A percentile compares a stretch with the other conserved stretches of the same genome.
Evolutionary conservation across 2,113 vertebrate genomes (phyloP).

Genomic region (Suricata suricatta): DNA sequence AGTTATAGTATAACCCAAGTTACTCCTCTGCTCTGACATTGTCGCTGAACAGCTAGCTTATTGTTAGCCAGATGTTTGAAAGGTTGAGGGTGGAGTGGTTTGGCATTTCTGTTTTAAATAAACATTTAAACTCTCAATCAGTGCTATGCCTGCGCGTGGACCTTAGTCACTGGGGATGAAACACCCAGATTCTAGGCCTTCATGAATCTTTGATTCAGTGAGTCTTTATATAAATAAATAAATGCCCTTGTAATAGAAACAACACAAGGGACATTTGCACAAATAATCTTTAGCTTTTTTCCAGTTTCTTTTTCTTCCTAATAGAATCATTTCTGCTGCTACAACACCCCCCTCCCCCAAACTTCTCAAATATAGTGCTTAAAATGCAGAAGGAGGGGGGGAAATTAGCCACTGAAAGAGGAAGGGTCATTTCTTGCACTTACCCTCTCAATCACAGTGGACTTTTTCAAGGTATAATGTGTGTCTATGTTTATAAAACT

Average conservation of each 20-base stretch:
- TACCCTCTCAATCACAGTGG: not conserved
- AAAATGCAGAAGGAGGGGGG: not conserved
- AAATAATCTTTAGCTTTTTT: constrained; percentile 58
- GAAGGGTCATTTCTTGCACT: not conserved
- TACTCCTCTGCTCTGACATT: constrained; percentile 81
- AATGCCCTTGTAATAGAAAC: constrained; percentile 48
- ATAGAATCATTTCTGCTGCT: constrained; percentile 24
- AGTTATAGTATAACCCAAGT: constrained; percentile 80
- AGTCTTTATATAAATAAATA: constrained; percentile 54
- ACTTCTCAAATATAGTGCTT: not conserved
- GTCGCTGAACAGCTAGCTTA: constrained; percentile 83
- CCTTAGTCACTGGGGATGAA: constrained; percentile 33
- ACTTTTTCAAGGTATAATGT: constrained; percentile 12
- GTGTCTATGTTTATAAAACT: not conserved
- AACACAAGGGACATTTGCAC: not conserved
- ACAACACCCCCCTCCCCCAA: not conserved
- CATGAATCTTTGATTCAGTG: constrained; percentile 28
- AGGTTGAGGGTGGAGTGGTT: constrained; percentile 86
- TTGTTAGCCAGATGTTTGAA: constrained; percentile 81
- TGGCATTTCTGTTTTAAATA: constrained; percentile 89
- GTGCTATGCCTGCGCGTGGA: constrained; percentile 1
- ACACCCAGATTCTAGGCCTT: not conserved
- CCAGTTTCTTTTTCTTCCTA: constrained; percentile 19
- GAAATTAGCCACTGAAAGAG: not conserved
- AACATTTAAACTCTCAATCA: constrained; percentile 82